Base-by-base conservation (phyloP, 2,113 vertebrate species). In the Malurus alboscapulatus region DNA sequence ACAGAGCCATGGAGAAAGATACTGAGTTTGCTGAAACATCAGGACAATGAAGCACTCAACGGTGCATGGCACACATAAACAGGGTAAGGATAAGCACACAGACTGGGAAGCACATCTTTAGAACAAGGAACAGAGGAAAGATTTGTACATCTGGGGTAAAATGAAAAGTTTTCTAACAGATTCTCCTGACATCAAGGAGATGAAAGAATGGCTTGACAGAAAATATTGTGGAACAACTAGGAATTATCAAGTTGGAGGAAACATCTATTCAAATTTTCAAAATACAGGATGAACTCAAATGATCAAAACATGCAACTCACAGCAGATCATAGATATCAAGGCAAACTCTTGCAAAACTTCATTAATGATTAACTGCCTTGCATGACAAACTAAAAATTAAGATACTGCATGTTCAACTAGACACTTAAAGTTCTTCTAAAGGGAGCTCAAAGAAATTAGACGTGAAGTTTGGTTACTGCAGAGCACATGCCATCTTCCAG, bases 311-410 rank as follows among this genome's bases (percentile, higher is more conserved):
- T 10, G 32, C 57, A 94, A 53, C 55, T 75, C 45, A 58, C 17
- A 61, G 73, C 20, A 78, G 54, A 72, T 84, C 80, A 76, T 92
- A 76, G 87, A 42, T 57, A 83, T 40, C 87, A 87, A 77, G 54
- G 80, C 63, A 75, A 77, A 45, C 57, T 57, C 45, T 92, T 96
- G 57, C 29, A 83, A 88, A 63, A 92, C 21, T 78, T n/a, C 42
- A 87, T 80, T 93, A 96, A 97, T 87, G 6, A 96, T 88, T 96
- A 95, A 95, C 86, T 81, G 63, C 38, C 25, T 87, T 83, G 59
- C 72, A 88, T 61, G 76, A 78, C 93, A 92, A 86, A 24, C 40
- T 1, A 7, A 81, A 94, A 94, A 86, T 27, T 6, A 55, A 83
- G 79, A 40, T 40, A 63, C 1, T 47, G 22, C 18, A 53, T 66